These are phyloP conservation scores for Beris chalybata DNA, from an alignment of 2,888 invertebrate species.

Conservation along the genomic window DNA sequence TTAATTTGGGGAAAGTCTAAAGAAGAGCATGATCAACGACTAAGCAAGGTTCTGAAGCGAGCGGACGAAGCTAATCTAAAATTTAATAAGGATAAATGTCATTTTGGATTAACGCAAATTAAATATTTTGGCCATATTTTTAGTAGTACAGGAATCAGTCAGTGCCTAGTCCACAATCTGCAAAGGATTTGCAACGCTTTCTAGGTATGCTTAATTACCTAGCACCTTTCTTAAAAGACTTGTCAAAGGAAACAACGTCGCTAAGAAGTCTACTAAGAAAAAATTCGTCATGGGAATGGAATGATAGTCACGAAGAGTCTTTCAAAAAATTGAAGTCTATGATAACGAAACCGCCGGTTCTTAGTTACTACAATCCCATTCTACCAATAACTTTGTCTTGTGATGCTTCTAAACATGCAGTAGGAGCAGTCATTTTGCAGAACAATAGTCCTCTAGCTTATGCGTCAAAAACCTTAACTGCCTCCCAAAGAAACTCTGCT, in stretches of 20 bases:
- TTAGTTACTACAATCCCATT: conserved; percentile 44
- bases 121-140: conserved; percentile 40
- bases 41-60: not conserved
- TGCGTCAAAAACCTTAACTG: conserved; percentile 22
- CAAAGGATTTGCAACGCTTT: conserved; percentile 34
- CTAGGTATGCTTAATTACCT: conserved; percentile 37
- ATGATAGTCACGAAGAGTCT: conserved; percentile 32
- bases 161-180: conserved; percentile 32
- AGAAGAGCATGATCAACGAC: not conserved
- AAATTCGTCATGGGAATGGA: conserved; percentile 38
- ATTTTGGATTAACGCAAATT: conserved; percentile 29
- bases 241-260: conserved; percentile 33
- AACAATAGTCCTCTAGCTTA: conserved; percentile 29
- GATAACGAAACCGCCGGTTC: conserved; percentile 39
- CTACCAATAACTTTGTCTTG: conserved; percentile 42
- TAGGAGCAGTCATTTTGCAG: conserved; percentile 36
- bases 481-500: conserved; percentile 39
- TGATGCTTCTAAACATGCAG: conserved; percentile 43
- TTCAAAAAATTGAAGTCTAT: conserved; percentile 39
- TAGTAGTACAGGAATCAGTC: conserved; percentile 31
- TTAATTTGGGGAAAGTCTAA: not conserved
- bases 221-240: conserved; percentile 3
- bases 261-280: conserved; percentile 39
- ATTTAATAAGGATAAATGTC: conserved; percentile 37
- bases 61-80: not conserved